These are phyloP conservation scores for Drosophila triauraria DNA, from an alignment of 1,140 invertebrate genomes.

Conservation along the genomic window DNA sequence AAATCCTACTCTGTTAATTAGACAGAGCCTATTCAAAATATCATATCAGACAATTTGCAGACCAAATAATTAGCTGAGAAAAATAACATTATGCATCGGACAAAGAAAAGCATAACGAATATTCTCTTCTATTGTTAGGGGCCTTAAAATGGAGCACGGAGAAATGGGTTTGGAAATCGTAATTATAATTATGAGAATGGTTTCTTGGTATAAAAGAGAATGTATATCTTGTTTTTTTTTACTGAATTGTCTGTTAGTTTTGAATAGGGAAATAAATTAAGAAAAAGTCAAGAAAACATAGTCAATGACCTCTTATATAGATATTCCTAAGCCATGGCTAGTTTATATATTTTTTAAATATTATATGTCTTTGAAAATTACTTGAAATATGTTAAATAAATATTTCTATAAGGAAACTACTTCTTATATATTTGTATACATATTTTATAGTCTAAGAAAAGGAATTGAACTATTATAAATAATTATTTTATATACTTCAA, in stretches of 20 bases:
- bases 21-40: slow-evolving; percentile 1
- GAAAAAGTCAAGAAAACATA: background rate
- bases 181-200: slow-evolving; percentile 48
- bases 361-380: no score
- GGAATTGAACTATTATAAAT: background rate
- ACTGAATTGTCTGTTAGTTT: slow-evolving; percentile 3
- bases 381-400: no score
- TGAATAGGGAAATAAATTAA: slow-evolving; percentile 12
- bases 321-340: background rate
- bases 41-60: slow-evolving; percentile 21
- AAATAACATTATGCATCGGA: slow-evolving; percentile 23
- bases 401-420: no score
- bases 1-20: slow-evolving; percentile 4
- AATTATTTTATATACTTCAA: no score
- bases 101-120: slow-evolving; percentile 48
- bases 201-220: slow-evolving; percentile 38
- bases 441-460: background rate
- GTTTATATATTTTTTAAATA: no score
- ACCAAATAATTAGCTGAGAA: slow-evolving; percentile 44
- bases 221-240: slow-evolving; percentile 23
- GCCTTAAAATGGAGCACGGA: slow-evolving; percentile 31
- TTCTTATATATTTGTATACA: no score
- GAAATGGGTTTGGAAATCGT: slow-evolving; percentile 31
- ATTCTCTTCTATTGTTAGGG: slow-evolving; percentile 35
- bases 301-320: slow-evolving; percentile 24